Base-by-base conservation (phyloP, 2,888 invertebrate genomes). In the Eledona agricola region DNA sequence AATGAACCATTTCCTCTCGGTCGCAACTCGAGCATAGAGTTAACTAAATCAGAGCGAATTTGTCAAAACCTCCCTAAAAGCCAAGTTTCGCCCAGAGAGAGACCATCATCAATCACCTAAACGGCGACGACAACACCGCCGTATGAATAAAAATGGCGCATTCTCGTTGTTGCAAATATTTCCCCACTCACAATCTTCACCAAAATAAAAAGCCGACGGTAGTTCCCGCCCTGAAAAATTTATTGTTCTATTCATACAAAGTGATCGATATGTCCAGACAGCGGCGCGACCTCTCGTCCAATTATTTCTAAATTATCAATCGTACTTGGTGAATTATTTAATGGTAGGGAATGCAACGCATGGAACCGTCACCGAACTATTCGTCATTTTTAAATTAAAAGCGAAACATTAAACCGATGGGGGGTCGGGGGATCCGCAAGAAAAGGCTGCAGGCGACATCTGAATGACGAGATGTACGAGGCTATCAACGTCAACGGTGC, bases 381-480 rank as follows among this genome's bases (percentile, higher is more conserved):
- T 42, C 50, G 45, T 56, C 52, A 50, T 52, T 56, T 56, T 56
- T 43, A 49, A 50, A 56, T 52, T 43, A 50, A 52, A 43, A 42
- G 29, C 31, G 29, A 25, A 17, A 35, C 52, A 42, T 40, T 52
- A 52, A 56, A 51, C 52, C 34, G n/a, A 47, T 47, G 28, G 42
- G 43, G 55, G 50, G 37, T 17, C 11, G 43, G n/a, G n/a, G n/a
- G 23, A 38, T 37, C 20, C 31, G 35, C 38, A 37, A 29, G 47
- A 51, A 51, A 58, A 54, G 29, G 45, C 58, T 62, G 61, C 35
- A 15, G 38, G 55, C 46, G 59, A 62, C 62, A 57, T 46, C 40
- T 62, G 64, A 64, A 62, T 64, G 62, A 63, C 57, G 60, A 63
- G 59, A 62, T 62, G 58, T 58, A 62, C 58, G 58, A 56, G 47